These are phyloP conservation scores for Pterocles gutturalis DNA, from an alignment of 2,113 vertebrate genomes.

Conservation along the genomic window DNA sequence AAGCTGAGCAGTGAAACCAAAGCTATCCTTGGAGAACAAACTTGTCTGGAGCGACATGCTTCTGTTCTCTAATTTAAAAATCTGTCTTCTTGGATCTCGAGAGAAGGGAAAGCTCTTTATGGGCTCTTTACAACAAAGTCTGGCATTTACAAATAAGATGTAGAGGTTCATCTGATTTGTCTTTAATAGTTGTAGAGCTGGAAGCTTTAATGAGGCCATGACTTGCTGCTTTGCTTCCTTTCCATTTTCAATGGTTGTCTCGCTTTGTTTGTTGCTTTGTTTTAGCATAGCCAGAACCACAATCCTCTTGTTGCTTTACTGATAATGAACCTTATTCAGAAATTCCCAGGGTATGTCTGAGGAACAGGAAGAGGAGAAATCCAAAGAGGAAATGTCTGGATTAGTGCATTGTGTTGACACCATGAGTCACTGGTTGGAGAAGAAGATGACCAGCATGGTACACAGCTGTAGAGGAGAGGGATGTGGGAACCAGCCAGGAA, in stretches of 20 bases:
- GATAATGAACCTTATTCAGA: neutral
- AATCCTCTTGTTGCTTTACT: neutral
- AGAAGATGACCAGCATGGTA: neutral
- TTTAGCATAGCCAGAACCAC: neutral
- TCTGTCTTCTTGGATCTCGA: neutral
- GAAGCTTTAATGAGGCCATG: neutral
- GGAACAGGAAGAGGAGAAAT: neutral
- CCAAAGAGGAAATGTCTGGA: neutral
- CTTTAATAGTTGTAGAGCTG: constrained; percentile 1
- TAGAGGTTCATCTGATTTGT: constrained; percentile 3
- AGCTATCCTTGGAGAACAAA: constrained; percentile 60
- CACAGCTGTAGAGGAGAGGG: neutral
- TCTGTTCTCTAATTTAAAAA: constrained; percentile 57
- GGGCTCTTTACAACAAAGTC: neutral
- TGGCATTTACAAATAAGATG: constrained; percentile 37
- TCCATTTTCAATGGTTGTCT: neutral
- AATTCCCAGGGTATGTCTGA: neutral
- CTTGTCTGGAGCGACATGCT: constrained; percentile 25
- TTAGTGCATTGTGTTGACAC: neutral
- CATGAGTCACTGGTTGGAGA: neutral
- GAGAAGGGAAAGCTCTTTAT: neutral
- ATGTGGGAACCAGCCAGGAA: neutral
- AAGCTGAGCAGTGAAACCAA: constrained; percentile 59
- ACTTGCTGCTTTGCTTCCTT: neutral
- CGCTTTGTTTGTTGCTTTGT: neutral